Evolutionary conservation across 2,888 invertebrate genomes (phyloP).

Genomic region (Gymnoscelis rufifasciata): DNA sequence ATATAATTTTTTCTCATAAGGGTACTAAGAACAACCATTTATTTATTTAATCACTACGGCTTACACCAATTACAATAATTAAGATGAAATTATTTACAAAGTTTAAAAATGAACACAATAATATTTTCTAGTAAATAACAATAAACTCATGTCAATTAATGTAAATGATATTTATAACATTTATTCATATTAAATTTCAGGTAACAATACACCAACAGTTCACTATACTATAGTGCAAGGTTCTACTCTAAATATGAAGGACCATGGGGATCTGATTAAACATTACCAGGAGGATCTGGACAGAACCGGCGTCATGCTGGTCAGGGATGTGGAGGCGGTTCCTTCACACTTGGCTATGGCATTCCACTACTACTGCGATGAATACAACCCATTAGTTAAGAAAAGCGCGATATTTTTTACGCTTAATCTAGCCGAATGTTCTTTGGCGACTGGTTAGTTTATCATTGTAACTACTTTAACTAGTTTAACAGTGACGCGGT

Average conservation of each 20-base stretch:
- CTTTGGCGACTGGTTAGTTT: conserved; percentile 45
- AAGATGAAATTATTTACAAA: no score
- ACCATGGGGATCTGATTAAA: conserved; percentile 54
- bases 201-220: conserved; percentile 48
- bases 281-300: conserved; percentile 49
- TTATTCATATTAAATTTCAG: conserved; percentile 35
- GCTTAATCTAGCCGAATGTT: conserved; percentile 56
- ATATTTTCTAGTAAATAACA: no score
- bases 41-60: no score
- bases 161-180: no score
- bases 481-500: no score
- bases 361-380: conserved; percentile 74
- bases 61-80: no score
- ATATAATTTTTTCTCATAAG: no score
- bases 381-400: conserved; percentile 64
- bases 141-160: no score
- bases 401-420: conserved; percentile 71
- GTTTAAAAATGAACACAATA: no score
- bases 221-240: conserved; percentile 50
- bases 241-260: conserved; percentile 43
- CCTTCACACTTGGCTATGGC: conserved; percentile 68
- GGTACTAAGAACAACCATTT: no score
- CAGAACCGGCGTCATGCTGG: conserved; percentile 59
- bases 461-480: no score
- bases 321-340: conserved; percentile 55